Percentiles rank a stretch among this genome's conserved stretches.
Evolutionary conservation across 2,113 vertebrate species (phyloP).

Genomic region (Nannobrachium achirus): DNA sequence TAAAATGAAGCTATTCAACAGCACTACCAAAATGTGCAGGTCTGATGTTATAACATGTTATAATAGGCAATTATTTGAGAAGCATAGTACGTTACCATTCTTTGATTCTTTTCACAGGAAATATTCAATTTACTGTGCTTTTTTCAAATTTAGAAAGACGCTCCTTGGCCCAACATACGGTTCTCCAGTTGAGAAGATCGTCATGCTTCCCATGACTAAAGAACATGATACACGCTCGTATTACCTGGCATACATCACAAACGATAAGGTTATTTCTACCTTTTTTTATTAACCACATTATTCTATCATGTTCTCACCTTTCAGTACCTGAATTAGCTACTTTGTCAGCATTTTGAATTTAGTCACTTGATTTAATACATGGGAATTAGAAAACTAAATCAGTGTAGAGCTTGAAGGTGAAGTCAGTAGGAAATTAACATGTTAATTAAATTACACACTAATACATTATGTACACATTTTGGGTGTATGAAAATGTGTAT

Average conservation of each 20-base stretch:
- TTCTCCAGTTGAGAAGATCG: constrained; percentile 85
- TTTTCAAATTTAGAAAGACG: constrained; percentile 82
- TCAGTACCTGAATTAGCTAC: no score
- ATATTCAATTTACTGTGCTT: constrained; percentile 9
- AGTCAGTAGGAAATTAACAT: neutral
- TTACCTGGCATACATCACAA: constrained; percentile 87
- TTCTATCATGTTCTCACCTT: no score
- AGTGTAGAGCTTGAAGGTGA: no score
- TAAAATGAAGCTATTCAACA: constrained; percentile 93
- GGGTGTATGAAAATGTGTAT: neutral
- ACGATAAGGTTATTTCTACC: constrained; percentile 83
- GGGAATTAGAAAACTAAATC: no score
- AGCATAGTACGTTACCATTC: neutral
- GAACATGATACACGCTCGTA: constrained; percentile 54
- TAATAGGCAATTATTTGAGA: neutral
- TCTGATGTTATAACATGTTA: constrained; percentile 51
- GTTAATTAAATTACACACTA: neutral
- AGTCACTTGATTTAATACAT: no score
- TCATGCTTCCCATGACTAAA: constrained; percentile 76
- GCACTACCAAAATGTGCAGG: constrained; percentile 92
- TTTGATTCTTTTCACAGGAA: neutral
- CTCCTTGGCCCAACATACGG: constrained; percentile 86
- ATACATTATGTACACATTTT: neutral
- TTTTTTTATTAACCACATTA: constrained; percentile 1
- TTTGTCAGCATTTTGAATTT: no score